phyloP scores from a whole-genome alignment of 2,113 vertebrate genomes.

The Periophthalmodon schlosseri region DNA sequence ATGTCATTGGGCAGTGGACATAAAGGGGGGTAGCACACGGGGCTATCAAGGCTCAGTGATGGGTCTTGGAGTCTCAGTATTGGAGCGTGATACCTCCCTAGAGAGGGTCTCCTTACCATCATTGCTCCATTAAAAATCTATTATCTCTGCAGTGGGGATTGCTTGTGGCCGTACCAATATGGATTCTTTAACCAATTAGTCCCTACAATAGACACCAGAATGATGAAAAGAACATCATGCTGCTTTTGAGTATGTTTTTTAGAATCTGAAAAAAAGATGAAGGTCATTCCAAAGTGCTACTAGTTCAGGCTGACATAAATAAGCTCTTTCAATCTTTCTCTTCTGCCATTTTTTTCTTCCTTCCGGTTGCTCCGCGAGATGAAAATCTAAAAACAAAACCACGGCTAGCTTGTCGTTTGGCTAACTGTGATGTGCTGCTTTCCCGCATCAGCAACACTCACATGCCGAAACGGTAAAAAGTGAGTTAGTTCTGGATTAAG shows the following conservation, averaged over 20 bases:
- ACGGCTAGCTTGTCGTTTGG: neutral
- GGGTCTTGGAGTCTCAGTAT: constrained; percentile 63
- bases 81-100: constrained; percentile 66
- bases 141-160: constrained; percentile 67
- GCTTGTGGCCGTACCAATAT: constrained; percentile 67
- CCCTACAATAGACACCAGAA: constrained; percentile 55
- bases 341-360: neutral
- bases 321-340: too few relatives aligned
- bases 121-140: constrained; percentile 77
- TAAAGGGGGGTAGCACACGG: constrained; percentile 35
- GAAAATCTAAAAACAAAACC: neutral
- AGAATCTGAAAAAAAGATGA: neutral
- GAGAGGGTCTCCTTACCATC: constrained; percentile 76
- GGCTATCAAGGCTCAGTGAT: constrained; percentile 53
- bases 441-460: neutral
- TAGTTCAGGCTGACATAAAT: too few relatives aligned
- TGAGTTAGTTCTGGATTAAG: neutral
- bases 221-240: constrained; percentile 24
- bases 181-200: constrained; percentile 74
- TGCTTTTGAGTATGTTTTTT: neutral
- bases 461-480: neutral
- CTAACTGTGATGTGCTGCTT: neutral
- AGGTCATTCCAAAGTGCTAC: too few relatives aligned
- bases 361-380: neutral
- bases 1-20: constrained; percentile 62